Evolutionary conservation across 2,797 vertebrate genomes (phyloP).

Genomic region (Xerus rutilus): DNA sequence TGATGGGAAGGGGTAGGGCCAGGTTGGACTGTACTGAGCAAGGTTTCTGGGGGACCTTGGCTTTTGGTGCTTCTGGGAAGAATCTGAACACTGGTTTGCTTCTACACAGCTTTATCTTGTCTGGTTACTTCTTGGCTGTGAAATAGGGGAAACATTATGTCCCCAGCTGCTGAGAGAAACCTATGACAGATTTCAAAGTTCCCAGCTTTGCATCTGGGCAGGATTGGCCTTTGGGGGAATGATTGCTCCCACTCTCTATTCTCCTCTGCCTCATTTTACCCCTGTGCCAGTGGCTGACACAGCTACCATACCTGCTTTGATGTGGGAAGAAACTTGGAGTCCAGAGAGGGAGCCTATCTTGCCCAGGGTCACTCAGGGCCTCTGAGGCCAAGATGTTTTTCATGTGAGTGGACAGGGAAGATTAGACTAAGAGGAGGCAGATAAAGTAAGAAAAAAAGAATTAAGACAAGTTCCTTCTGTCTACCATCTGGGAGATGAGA

Average conservation of each 20-base stretch:
- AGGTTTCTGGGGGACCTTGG: background rate
- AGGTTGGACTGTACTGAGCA: background rate
- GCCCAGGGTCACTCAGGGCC: background rate
- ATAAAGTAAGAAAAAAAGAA: background rate
- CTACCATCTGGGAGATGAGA: background rate
- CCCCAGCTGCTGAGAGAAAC: background rate
- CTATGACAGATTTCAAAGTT: rapidly evolving
- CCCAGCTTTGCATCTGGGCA: background rate
- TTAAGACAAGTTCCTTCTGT: background rate
- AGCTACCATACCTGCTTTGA: background rate
- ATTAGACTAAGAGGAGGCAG: background rate
- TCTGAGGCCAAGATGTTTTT: background rate
- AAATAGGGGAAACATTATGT: background rate
- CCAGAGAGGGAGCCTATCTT: background rate
- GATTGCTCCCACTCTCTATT: background rate
- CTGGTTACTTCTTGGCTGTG: background rate
- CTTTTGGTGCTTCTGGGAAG: background rate
- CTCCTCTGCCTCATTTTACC: background rate
- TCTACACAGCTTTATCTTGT: background rate
- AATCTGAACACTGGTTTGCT: background rate
- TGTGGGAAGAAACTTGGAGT: background rate
- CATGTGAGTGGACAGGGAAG: background rate
- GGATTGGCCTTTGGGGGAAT: background rate
- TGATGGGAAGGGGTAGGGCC: background rate
- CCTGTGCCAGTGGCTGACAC: background rate